Percentiles rank a stretch among this genome's conserved stretches.
phyloP scores from a whole-genome alignment of 2,113 vertebrate species.

The Todiramphus chloris region DNA sequence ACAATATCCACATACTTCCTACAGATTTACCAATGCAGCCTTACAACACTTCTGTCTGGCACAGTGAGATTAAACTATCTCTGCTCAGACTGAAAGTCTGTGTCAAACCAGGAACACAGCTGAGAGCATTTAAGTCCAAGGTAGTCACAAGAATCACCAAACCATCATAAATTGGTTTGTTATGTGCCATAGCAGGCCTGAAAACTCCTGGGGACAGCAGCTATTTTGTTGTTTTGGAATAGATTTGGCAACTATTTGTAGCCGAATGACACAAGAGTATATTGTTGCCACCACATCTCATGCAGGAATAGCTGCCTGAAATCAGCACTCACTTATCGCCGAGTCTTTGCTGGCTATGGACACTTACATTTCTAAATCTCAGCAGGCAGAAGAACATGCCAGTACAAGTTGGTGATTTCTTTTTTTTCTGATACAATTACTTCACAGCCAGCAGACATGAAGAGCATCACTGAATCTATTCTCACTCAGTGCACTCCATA shows the following conservation, averaged over 20 bases:
- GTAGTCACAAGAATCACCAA: background rate
- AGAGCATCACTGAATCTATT: conserved; percentile 31
- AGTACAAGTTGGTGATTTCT: conserved; percentile 52
- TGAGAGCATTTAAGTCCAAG: background rate
- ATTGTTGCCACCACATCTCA: background rate
- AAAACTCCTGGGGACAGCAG: background rate
- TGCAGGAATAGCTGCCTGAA: background rate
- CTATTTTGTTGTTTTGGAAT: background rate
- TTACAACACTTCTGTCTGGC: background rate
- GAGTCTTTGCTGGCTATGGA: background rate
- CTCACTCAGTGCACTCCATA: conserved; percentile 26
- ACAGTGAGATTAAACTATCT: background rate
- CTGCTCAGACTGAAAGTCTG: background rate
- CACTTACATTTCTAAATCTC: background rate
- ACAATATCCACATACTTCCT: background rate
- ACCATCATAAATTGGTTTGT: background rate
- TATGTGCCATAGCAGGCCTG: background rate
- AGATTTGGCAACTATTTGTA: background rate
- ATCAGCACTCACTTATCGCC: background rate
- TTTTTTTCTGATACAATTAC: background rate
- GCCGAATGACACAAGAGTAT: background rate
- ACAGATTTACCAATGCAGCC: background rate
- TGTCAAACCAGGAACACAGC: background rate
- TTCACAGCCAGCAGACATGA: conserved; percentile 39
- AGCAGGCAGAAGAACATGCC: conserved; percentile 30